Conservation (phyloP, 2,888 invertebrate species). For the Phoronis australis region DNA sequence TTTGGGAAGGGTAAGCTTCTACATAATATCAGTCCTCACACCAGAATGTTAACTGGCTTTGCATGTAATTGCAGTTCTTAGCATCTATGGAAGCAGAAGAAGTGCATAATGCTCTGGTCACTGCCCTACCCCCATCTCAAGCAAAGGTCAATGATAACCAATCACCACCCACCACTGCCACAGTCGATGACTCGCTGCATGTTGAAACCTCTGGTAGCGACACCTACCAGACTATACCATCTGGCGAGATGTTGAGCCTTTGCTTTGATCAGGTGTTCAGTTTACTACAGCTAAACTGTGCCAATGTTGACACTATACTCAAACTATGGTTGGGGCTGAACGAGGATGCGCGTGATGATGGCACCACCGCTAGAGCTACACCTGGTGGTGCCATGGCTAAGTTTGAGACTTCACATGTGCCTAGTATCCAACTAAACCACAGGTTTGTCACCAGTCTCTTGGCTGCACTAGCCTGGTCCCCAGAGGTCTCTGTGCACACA, state of each 20-base stretch:
- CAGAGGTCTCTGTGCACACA: slow-evolving; percentile 67
- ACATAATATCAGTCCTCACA: no score
- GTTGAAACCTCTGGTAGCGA: no score
- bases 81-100: no score
- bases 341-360: slow-evolving; percentile 55
- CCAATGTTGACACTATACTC: slow-evolving; percentile 75
- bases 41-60: no score
- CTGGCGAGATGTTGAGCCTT: slow-evolving; percentile 61
- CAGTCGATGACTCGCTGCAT: no score
- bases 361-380: slow-evolving; percentile 17
- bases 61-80: no score
- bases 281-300: slow-evolving; percentile 61
- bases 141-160: no score
- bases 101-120: no score
- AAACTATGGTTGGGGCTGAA: slow-evolving; percentile 84
- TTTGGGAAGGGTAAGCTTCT: no score
- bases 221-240: slow-evolving; percentile 25
- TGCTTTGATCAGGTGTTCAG: slow-evolving; percentile 68
- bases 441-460: slow-evolving; percentile 63
- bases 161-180: no score
- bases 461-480: slow-evolving; percentile 63
- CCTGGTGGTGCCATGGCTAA: no score
- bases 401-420: slow-evolving; percentile 48
- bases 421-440: slow-evolving; percentile 63
- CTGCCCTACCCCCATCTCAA: no score